A percentile compares a stretch with the other conserved stretches of the same genome.
Evolutionary conservation across 2,888 invertebrate genomes (phyloP).

Genomic region (Cephus rjabovi): DNA sequence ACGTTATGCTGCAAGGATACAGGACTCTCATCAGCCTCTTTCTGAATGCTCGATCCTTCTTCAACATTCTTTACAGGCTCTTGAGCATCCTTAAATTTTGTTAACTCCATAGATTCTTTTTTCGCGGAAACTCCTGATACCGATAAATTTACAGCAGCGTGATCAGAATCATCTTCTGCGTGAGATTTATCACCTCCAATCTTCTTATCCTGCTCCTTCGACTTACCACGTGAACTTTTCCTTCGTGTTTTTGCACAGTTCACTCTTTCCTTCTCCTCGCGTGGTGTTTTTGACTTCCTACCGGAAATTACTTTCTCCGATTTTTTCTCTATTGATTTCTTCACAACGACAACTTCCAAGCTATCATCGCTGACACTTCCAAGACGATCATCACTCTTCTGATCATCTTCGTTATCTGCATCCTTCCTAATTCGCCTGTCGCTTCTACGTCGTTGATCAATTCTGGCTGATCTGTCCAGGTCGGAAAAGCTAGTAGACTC

Average conservation of each 20-base stretch:
- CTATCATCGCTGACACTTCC: conserved; percentile 59
- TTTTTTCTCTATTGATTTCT: conserved; percentile 53
- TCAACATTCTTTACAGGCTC: conserved; percentile 19
- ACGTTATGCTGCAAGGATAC: conserved; percentile 21
- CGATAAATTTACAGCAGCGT: background rate
- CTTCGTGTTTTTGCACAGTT: conserved; percentile 16
- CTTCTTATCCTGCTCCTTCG: conserved; percentile 61
- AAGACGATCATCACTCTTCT: conserved; percentile 39
- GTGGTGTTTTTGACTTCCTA: conserved; percentile 40
- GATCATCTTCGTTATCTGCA: conserved; percentile 37
- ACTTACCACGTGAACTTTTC: conserved; percentile 67
- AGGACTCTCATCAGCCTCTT: background rate
- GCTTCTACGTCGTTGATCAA: conserved; percentile 36
- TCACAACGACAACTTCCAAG: conserved; percentile 58
- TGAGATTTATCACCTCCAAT: conserved; percentile 7
- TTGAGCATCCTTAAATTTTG: conserved; percentile 9
- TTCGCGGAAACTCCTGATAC: conserved; percentile 53
- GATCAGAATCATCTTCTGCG: background rate
- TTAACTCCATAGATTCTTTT: conserved; percentile 46
- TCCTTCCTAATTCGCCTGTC: conserved; percentile 37
- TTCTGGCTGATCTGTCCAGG: conserved; percentile 14
- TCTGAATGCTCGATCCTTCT: conserved; percentile 38
- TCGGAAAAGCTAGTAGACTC: conserved; percentile 61
- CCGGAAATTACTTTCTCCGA: conserved; percentile 54
- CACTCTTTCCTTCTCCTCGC: conserved; percentile 36